Evolutionary conservation across 2,113 vertebrate genomes (phyloP), one percentile per base, ranked within the genome.

Genomic region (Benitochromis conjunctus): DNA sequence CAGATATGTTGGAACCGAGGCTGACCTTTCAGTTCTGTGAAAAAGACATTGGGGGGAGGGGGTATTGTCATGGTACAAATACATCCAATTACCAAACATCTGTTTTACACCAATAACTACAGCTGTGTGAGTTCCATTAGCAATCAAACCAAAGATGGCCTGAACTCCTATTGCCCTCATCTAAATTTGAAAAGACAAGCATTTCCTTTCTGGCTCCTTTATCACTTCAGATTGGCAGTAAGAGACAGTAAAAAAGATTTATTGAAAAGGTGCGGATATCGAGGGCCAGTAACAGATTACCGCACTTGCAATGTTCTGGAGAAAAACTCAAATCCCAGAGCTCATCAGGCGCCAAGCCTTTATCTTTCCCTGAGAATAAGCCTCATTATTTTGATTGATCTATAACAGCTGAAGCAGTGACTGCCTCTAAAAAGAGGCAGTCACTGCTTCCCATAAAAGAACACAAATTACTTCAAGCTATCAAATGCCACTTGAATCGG

Each of bases 301-400:
- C 48, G 51, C 31, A 81, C 46, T 86, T 78, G 78, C 58, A 89
- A 31, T 26, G 79, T 80, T 81, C 62, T 84, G 51, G 83, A 91
- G 51, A 54, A 86, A 66, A 87, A 79, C 10, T 53, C 86, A 85
- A 89, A 83, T 88, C 86, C 76, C 62, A 69, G 55, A 79, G 48
- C 55, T 24, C 18, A 60, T 83, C 71, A 21, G n/a, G 86, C 60
- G 76, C 90, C 93, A 92, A 79, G 62, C 36, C 19, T 85, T 84
- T 84, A 89, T 92, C 78, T 92, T 69, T 88, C 18, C 6, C 57
- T 81, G 86, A 82, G 64, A 88, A 86, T 66, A n/a, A 36, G 51
- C 38, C 79, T 86, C 84, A 78, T 90, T 91, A 86, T 77, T 87
- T 86, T 82, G 81, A 94, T 76, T 62, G 87, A 93, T 92, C 84